Conservation (phyloP, 1,140 invertebrate species). For the Drosophila mayri region DNA sequence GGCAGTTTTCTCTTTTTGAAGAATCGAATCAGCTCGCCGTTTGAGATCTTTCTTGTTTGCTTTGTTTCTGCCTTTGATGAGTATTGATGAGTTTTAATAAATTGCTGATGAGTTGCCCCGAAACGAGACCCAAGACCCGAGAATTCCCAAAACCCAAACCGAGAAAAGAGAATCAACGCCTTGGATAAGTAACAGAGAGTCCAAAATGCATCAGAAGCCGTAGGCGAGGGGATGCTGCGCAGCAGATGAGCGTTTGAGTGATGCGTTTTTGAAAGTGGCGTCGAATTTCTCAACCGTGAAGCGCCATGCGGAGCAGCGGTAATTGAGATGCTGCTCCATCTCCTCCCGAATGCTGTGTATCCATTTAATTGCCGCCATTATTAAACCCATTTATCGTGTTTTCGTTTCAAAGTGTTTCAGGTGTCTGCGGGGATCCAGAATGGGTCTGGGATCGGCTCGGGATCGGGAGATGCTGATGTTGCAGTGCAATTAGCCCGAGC, state of each 20-base stretch:
- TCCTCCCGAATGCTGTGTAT: constrained; percentile 46
- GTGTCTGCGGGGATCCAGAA: constrained; percentile 48
- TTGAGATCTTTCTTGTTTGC: constrained; percentile 40
- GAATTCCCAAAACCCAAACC: constrained; percentile 1
- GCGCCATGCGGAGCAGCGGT: constrained; percentile 79
- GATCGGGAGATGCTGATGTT: constrained; percentile 14
- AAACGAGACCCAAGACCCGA: not conserved
- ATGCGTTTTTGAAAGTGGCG: constrained; percentile 83
- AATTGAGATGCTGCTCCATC: constrained; percentile 76
- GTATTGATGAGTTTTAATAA: constrained; percentile 84
- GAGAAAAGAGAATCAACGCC: constrained; percentile 37
- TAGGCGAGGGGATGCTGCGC: constrained; percentile 1
- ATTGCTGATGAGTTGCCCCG: constrained; percentile 76
- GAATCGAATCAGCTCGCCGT: constrained; percentile 43
- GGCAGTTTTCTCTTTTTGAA: constrained; percentile 35
- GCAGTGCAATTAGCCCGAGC: constrained; percentile 62
- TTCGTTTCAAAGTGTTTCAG: constrained; percentile 67
- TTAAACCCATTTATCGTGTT: constrained; percentile 84
- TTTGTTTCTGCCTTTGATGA: constrained; percentile 64
- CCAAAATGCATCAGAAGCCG: constrained; percentile 35
- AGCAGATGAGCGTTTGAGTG: constrained; percentile 70
- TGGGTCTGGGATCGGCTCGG: constrained; percentile 20
- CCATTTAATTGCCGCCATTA: constrained; percentile 83
- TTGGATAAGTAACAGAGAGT: constrained; percentile 48
- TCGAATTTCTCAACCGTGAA: constrained; percentile 83